A percentile compares a stretch with the other conserved stretches of the same genome.
These are phyloP conservation scores for Capitulum mitella DNA, from an alignment of 2,888 invertebrate genomes.

Conservation along the genomic window DNA sequence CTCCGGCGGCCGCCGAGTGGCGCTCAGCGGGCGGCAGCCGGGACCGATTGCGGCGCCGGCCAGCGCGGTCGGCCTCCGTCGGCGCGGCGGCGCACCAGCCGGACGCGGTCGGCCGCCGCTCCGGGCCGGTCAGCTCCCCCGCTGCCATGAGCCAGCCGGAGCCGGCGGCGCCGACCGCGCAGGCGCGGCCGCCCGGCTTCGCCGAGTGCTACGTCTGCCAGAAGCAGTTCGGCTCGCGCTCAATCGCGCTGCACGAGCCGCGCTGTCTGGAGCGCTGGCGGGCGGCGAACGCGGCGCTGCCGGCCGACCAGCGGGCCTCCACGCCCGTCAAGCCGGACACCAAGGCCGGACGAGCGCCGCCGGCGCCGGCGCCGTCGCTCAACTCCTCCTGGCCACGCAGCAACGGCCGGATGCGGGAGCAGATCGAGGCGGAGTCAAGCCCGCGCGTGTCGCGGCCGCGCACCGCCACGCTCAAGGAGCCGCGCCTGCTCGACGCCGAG, in stretches of 20 bases:
- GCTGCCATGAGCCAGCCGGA: no score
- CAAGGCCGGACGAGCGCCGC: not conserved
- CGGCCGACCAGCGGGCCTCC: not conserved
- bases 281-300: not conserved
- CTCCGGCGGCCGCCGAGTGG: no score
- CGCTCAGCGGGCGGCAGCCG: no score
- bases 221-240: slow-evolving; percentile 56
- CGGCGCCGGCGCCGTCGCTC: not conserved
- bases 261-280: slow-evolving; percentile 49
- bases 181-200: not conserved
- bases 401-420: not conserved
- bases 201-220: slow-evolving; percentile 58
- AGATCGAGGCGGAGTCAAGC: not conserved
- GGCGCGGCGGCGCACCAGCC: no score
- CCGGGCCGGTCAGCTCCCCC: not conserved
- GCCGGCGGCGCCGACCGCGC: not conserved
- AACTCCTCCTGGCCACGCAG: not conserved
- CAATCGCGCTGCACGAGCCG: slow-evolving; percentile 58
- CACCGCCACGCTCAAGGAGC: slow-evolving; percentile 53
- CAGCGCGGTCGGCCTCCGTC: no score
- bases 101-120: not conserved
- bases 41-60: no score
- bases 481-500: slow-evolving; percentile 50
- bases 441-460: slow-evolving; percentile 43
- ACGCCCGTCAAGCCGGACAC: not conserved